Evolutionary conservation across 1,140 invertebrate genomes (phyloP), one percentile per base, ranked within the genome.

Genomic region (Drosophila carrolli): DNA sequence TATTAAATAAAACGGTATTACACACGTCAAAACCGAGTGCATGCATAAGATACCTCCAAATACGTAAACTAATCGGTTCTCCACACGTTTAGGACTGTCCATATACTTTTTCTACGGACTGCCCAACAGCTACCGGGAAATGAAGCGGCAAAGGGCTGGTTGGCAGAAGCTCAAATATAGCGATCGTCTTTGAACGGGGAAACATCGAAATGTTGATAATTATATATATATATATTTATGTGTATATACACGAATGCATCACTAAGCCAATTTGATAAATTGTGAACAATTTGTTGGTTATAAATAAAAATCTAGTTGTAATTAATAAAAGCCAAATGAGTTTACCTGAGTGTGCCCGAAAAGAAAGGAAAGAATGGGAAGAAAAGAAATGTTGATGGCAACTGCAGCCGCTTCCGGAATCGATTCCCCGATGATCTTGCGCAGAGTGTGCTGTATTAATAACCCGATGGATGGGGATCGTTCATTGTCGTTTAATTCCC

Each of bases 71-170:
- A 71, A 71, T 71, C 38, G 13, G 37, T 57, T 71, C 63, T 68
- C n/a, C 6, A 48, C 29, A 44, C 53, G 40, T 48, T 41, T 54
- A 92, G 91, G 91, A 67, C 72, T 92, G 3, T 83, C 84, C 71
- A 89, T 92, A 72, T 92, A 92, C 77, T 92, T 92, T 41, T 71
- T 89, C 51, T 92, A 92, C 32, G 91, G 91, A 56, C 80, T 92
- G 46, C 91, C 88, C 29, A 92, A 92, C 73, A 92, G 91, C 89
- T 92, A 85, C 61, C 89, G 88, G 32, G 84, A 92, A 37, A 68
- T 92, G 70, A 75, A 75, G 51, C 86, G 91, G 14, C 88, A 89
- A 70, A 72, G 83, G 37, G 72, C 78, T 48, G 91, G 91, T 62
- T 92, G 91, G 91, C 88, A 91, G 67, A 92, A 90, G 71, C 75